phyloP scores from a whole-genome alignment of 2,113 vertebrate species.

The Puntigrus tetrazona region DNA sequence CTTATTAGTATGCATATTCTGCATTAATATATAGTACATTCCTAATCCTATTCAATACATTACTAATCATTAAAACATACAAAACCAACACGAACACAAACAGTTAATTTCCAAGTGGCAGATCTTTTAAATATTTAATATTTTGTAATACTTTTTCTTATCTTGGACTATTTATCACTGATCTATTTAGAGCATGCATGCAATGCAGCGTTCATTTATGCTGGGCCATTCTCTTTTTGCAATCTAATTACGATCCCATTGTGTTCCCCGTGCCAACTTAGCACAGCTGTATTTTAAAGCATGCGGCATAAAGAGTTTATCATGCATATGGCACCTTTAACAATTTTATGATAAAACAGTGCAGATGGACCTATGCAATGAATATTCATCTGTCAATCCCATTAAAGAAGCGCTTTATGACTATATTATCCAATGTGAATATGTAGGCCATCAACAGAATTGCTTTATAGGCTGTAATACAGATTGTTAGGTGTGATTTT shows the following conservation, averaged over 20 bases:
- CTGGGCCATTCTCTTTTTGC: not conserved
- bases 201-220: not conserved
- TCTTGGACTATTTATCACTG: too few relatives aligned
- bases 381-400: constrained; percentile 35
- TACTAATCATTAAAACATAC: too few relatives aligned
- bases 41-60: too few relatives aligned
- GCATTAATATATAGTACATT: too few relatives aligned
- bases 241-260: not conserved
- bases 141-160: too few relatives aligned
- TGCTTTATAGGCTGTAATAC: constrained; percentile 16
- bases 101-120: too few relatives aligned
- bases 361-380: not conserved
- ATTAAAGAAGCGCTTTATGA: constrained; percentile 11
- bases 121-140: too few relatives aligned
- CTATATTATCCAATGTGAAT: constrained; percentile 12
- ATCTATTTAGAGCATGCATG: too few relatives aligned
- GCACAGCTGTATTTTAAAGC: constrained; percentile 26
- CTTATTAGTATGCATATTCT: too few relatives aligned
- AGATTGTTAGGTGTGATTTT: constrained; percentile 14
- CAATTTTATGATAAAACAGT: constrained; percentile 21
- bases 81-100: too few relatives aligned
- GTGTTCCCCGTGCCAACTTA: not conserved
- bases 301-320: constrained; percentile 8
- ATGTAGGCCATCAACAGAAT: not conserved
- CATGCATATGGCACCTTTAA: constrained; percentile 25